phyloP scores from a whole-genome alignment of 1,140 invertebrate species.

The Sarcophaga bullata region DNA sequence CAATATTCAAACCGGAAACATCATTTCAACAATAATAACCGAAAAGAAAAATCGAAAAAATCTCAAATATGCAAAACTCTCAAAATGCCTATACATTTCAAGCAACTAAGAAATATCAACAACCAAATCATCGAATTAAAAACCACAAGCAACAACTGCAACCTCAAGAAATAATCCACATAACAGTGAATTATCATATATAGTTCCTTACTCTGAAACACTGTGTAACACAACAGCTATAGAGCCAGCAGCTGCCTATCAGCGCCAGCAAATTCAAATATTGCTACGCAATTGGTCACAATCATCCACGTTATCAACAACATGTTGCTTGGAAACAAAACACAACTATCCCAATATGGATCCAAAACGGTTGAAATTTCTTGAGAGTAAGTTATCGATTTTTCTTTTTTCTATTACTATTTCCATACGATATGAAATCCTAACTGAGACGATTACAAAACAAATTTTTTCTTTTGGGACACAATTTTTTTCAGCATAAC shows the following conservation, averaged over 20 bases:
- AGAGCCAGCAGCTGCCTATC: slow-evolving; percentile 44
- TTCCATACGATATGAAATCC: too few relatives aligned
- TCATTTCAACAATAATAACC: slow-evolving; percentile 3
- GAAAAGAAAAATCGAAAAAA: slow-evolving; percentile 23
- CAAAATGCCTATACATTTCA: too few relatives aligned
- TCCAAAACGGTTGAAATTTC: slow-evolving; percentile 58
- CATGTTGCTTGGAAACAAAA: slow-evolving; percentile 43
- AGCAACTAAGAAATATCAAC: slow-evolving; percentile 3
- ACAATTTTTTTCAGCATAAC: too few relatives aligned
- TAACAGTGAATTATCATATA: slow-evolving; percentile 10
- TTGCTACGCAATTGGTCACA: neutral
- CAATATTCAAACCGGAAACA: slow-evolving; percentile 1
- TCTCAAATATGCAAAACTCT: slow-evolving; percentile 20
- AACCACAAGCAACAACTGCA: slow-evolving; percentile 47
- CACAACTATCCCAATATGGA: slow-evolving; percentile 61
- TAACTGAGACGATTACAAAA: neutral
- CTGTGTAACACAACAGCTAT: neutral
- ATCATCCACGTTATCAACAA: neutral
- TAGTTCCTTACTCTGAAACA: slow-evolving; percentile 29
- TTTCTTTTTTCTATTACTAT: too few relatives aligned
- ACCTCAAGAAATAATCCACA: slow-evolving; percentile 19
- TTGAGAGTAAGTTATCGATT: neutral
- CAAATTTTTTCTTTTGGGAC: neutral
- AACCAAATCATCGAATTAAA: slow-evolving; percentile 13
- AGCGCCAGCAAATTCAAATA: slow-evolving; percentile 47